Evolutionary conservation across 2,888 invertebrate genomes (phyloP).

Genomic region (Apotomis capreana): DNA sequence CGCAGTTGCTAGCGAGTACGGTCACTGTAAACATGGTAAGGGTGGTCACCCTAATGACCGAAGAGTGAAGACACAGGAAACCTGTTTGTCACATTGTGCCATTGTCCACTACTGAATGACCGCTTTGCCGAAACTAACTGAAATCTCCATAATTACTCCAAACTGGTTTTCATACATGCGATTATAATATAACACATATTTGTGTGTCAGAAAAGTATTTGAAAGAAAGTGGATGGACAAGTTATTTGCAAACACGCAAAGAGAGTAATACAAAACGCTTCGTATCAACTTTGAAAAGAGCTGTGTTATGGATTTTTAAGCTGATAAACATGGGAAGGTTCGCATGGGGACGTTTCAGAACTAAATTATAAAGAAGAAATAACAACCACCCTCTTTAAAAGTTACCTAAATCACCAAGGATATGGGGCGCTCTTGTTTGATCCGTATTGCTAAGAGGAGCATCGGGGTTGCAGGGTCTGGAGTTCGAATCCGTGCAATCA

Average conservation of each 20-base stretch:
- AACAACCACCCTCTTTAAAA: too few species aligned
- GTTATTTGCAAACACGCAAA: not conserved
- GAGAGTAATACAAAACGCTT: not conserved
- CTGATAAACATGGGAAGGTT: too few species aligned
- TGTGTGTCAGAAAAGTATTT: not conserved
- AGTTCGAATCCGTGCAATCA: too few species aligned
- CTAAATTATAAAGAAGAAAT: too few species aligned
- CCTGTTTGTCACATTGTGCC: constrained; percentile 29
- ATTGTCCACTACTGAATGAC: not conserved
- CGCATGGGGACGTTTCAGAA: too few species aligned
- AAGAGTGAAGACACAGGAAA: constrained; percentile 26
- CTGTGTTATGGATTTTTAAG: too few species aligned
- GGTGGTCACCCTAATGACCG: constrained; percentile 10
- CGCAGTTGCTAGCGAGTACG: too few species aligned
- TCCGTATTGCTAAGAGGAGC: too few species aligned
- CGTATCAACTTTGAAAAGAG: not conserved
- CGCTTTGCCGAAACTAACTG: constrained; percentile 7
- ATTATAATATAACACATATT: constrained; percentile 8
- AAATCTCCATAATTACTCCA: constrained; percentile 23
- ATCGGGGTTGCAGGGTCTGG: too few species aligned
- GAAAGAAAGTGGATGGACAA: not conserved
- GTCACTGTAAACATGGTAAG: too few species aligned
- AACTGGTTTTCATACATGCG: constrained; percentile 22
- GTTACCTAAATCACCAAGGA: too few species aligned
- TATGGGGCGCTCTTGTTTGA: too few species aligned